Evolutionary conservation across 2,888 invertebrate species (phyloP).

Genomic region (Thumatha senex): DNA sequence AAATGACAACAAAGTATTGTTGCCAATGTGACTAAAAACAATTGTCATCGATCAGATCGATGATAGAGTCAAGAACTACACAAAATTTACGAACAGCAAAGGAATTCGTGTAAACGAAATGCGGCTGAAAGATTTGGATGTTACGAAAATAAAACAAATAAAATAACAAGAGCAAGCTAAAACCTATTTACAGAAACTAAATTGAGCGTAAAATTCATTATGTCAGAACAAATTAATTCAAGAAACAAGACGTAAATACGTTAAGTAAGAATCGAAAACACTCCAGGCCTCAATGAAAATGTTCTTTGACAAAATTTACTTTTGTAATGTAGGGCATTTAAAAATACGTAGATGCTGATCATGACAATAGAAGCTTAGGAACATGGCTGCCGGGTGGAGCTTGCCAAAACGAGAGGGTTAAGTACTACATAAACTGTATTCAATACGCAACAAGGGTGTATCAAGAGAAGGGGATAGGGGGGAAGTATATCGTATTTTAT

Average conservation of each 20-base stretch:
- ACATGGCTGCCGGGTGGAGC: conserved; percentile 24
- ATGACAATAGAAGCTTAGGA: conserved; percentile 1
- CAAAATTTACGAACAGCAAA: too few species aligned
- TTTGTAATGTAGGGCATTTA: conserved; percentile 10
- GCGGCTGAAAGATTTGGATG: not conserved
- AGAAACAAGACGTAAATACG: not conserved
- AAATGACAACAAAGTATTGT: too few species aligned
- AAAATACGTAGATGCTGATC: conserved; percentile 8
- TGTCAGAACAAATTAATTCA: not conserved
- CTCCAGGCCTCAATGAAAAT: not conserved
- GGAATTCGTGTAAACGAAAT: too few species aligned
- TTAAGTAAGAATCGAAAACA: not conserved
- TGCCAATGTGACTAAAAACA: too few species aligned
- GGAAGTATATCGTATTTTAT: conserved; percentile 44
- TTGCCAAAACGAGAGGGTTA: conserved; percentile 61
- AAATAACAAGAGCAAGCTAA: conserved; percentile 9
- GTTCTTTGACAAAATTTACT: not conserved
- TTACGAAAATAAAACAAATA: not conserved
- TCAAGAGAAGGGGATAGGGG: conserved; percentile 9
- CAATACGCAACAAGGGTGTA: conserved; percentile 51
- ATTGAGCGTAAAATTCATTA: conserved; percentile 24
- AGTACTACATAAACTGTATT: conserved; percentile 57
- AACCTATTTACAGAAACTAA: conserved; percentile 7
- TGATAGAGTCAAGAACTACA: too few species aligned
- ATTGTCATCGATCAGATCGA: too few species aligned